Base-by-base conservation (phyloP, 64 coral and sea anemone genomes). In the Montipora foliosa region DNA sequence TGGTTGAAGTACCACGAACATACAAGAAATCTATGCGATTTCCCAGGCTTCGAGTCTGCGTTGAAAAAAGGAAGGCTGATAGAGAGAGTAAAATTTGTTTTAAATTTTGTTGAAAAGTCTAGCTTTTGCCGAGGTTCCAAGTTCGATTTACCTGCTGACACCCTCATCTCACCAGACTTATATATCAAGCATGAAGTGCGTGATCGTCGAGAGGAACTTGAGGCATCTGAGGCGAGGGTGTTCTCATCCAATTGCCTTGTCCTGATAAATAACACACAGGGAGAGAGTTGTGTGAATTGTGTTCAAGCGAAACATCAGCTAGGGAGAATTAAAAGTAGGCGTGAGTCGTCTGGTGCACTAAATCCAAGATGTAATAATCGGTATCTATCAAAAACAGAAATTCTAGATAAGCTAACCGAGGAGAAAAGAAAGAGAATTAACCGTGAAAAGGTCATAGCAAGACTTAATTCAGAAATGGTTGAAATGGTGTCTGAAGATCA, bases 401-500 rank as follows among this genome's bases (percentile, higher is more conserved):
- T 79, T 11, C 49, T 79, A 55, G 46, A 50, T 13, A 78, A 49
- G 4, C 70, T 74, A 9, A 22, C 70, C 22, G 25, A 76, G 25
- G 25, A 76, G 74, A 76, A 46, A 76, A 45, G 8, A 37, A 37
- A 37, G 29, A 76, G 74, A 76, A 46, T 45, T 0, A 76, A 76
- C 25, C 8, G 25, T 46, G 74, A 76, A 76, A 76, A 46, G 74
- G 37, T 37, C 37, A 20, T 25, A 57, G 74, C 74, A 45, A 76
- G 29, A 45, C 74, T 76, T 45, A 6, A 76, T 2, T 44, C 24
- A 76, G 74, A 76, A 44, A 76, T 76, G 74, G 8, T 76, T 47
- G 74, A 76, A 76, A 87, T 87, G 62, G 84, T 0, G 67, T 20
- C 47, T 47, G 84, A 68, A 10, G 84, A 87, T 46, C 66, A 87